Percentiles rank a stretch among this genome's conserved stretches.
Evolutionary conservation across 2,888 invertebrate genomes (phyloP).

Genomic region (Leptarthrus brevirostris): DNA sequence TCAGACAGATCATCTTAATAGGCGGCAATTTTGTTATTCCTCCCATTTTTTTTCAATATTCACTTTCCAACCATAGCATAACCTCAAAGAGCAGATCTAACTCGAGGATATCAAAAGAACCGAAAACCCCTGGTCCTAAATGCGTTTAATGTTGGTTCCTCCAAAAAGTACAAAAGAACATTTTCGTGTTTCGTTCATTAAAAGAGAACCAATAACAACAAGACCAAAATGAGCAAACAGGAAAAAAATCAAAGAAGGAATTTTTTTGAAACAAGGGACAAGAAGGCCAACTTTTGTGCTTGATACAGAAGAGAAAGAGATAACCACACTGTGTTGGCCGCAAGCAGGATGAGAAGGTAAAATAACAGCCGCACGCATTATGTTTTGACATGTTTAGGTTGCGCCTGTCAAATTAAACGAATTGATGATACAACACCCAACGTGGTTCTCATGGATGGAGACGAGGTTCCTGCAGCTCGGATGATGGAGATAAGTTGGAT

Average conservation of each 20-base stretch:
- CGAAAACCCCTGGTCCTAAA: slow-evolving; percentile 51
- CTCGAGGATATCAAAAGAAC: slow-evolving; percentile 52
- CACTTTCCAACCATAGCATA: not conserved
- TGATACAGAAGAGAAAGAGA: slow-evolving; percentile 45
- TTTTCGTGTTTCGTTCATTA: slow-evolving; percentile 57
- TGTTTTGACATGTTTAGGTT: slow-evolving; percentile 69
- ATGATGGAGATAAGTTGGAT: not conserved
- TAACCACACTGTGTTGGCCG: slow-evolving; percentile 28
- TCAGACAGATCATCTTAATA: slow-evolving; percentile 22
- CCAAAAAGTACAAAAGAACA: slow-evolving; percentile 51
- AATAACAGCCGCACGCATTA: slow-evolving; percentile 62
- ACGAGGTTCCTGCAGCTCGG: slow-evolving; percentile 48
- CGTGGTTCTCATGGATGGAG: slow-evolving; percentile 65
- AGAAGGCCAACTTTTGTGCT: slow-evolving; percentile 37
- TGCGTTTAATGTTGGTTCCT: slow-evolving; percentile 52
- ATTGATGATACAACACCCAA: slow-evolving; percentile 69
- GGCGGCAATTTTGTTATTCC: slow-evolving; percentile 32
- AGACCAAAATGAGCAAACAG: slow-evolving; percentile 26
- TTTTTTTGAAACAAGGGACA: slow-evolving; percentile 32
- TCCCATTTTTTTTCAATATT: slow-evolving; percentile 12
- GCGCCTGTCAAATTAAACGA: slow-evolving; percentile 69
- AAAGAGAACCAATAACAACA: slow-evolving; percentile 50
- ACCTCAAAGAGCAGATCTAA: not conserved
- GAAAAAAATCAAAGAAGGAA: slow-evolving; percentile 9
- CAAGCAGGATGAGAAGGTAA: slow-evolving; percentile 50